A percentile compares a stretch with the other conserved stretches of the same genome.
phyloP scores from a whole-genome alignment of 1,140 invertebrate species.

The Drosophila micromelanica region DNA sequence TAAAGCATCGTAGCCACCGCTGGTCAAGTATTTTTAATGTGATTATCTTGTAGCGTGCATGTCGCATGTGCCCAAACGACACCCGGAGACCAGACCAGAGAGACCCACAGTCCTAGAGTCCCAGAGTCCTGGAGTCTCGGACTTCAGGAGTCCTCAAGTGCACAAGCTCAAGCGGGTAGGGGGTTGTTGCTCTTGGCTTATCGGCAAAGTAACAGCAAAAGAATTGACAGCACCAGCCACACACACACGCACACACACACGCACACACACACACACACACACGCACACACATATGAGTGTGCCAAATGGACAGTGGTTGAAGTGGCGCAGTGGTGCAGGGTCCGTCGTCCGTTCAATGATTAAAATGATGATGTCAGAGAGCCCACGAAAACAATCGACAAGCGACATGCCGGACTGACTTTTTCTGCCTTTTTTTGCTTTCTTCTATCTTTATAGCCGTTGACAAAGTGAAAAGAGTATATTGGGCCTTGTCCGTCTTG shows the following conservation, averaged over 20 bases:
- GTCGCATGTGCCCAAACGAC: conserved; percentile 57
- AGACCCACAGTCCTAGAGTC: background rate
- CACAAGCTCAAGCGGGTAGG: background rate
- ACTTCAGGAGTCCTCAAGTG: background rate
- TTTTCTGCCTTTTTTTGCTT: background rate
- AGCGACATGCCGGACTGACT: conserved; percentile 9
- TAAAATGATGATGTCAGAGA: conserved; percentile 81
- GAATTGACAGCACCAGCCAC: conserved; percentile 65
- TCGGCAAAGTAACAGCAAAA: conserved; percentile 59
- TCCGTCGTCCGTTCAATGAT: conserved; percentile 54
- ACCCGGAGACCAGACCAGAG: background rate
- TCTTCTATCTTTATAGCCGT: background rate
- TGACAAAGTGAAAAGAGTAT: too few species aligned
- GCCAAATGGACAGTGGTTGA: conserved; percentile 30
- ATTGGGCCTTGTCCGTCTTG: too few species aligned
- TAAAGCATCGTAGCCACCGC: background rate
- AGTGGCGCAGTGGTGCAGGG: conserved; percentile 3
- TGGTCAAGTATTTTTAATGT: conserved; percentile 74
- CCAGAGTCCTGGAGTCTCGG: background rate
- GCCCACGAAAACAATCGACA: conserved; percentile 63
- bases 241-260: too few species aligned
- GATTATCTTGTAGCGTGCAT: conserved; percentile 81
- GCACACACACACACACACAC: conserved; percentile 12
- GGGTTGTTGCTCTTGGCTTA: conserved; percentile 54
- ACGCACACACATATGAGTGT: conserved; percentile 13